Evolutionary conservation across 2,113 vertebrate genomes (phyloP).

Genomic region (Triplophysa dalaica): DNA sequence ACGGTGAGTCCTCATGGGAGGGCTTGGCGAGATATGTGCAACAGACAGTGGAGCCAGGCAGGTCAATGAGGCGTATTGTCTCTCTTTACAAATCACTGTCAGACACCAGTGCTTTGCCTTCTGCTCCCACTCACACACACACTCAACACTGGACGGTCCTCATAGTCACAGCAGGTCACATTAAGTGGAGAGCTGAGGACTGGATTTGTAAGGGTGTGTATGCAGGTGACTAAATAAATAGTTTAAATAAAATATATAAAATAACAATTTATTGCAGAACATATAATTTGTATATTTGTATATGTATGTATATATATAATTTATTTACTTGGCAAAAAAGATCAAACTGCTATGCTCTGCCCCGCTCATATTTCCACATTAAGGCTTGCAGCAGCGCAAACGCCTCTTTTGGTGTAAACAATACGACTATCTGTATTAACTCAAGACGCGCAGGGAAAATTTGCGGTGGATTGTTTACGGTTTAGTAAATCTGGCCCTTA

Average conservation of each 20-base stretch:
- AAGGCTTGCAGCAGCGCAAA: too few species aligned
- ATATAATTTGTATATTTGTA: too few species aligned
- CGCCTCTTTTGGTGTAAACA: too few species aligned
- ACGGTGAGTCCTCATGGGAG: slow-evolving; percentile 55
- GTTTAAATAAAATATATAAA: background rate
- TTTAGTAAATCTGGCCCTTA: background rate
- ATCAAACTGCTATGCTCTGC: too few species aligned
- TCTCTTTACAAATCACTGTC: slow-evolving; percentile 79
- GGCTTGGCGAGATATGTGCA: slow-evolving; percentile 67
- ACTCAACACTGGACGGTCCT: slow-evolving; percentile 23
- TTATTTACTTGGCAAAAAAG: too few species aligned
- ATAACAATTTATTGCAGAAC: too few species aligned
- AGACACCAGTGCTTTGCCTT: slow-evolving; percentile 75
- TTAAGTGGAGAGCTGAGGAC: background rate
- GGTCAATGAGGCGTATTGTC: slow-evolving; percentile 77
- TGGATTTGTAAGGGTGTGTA: slow-evolving; percentile 14
- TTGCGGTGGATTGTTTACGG: too few species aligned
- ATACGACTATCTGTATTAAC: too few species aligned
- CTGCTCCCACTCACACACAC: slow-evolving; percentile 61
- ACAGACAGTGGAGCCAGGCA: slow-evolving; percentile 74
- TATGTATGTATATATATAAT: too few species aligned
- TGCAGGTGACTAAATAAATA: background rate
- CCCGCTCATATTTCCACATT: too few species aligned
- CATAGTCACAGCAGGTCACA: background rate
- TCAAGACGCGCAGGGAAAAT: too few species aligned